Base-by-base conservation (phyloP, 2,113 vertebrate species). In the Pedetes capensis region DNA sequence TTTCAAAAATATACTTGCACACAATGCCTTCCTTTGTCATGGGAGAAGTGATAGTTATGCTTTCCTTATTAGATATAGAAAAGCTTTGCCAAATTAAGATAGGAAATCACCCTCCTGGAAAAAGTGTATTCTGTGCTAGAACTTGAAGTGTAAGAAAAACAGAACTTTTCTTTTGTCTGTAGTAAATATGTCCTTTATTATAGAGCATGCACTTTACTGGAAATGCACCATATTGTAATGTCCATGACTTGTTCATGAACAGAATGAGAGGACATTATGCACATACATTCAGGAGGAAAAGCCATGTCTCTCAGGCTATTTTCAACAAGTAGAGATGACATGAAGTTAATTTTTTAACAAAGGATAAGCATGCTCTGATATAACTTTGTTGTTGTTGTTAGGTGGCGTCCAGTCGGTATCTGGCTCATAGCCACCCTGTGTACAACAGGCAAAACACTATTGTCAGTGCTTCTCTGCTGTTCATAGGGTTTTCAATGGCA, bases 71-170 rank as follows among this genome's bases (percentile, higher is more conserved):
- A n/a, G 44, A 63, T 91, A 49, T 18, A 29, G 29, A 76, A 68
- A 72, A 37, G 37, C 51, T 27, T 88, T 51, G 49, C 6, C 37
- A 78, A 81, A 91, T 81, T 90, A 87, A 72, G 42, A 53, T 93
- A 37, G 68, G 47, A 51, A 93, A n/a, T 85, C 37, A 34, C 25
- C 91, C 6, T 22, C 82, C 29, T 82, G 25, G 32, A 81, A 91
- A 89, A 47, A 29, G 4, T 81, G 13, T 49, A 81, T 74, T 89
- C 79, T 96, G 42, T 90, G 93, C 85, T 23, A 85, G 61, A 91
- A 74, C 23, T 8, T 25, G 14, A 93, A 80, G 42, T 94, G 61
- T 84, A 94, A 89, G 23, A 20, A n/a, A 95, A 66, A 49, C 20
- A 32, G 53, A 93, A 61, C 63, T 64, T 95, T 93, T 22, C 47